Evolutionary conservation across 2,113 vertebrate species (phyloP).

Genomic region (Pachyramphus minor): DNA sequence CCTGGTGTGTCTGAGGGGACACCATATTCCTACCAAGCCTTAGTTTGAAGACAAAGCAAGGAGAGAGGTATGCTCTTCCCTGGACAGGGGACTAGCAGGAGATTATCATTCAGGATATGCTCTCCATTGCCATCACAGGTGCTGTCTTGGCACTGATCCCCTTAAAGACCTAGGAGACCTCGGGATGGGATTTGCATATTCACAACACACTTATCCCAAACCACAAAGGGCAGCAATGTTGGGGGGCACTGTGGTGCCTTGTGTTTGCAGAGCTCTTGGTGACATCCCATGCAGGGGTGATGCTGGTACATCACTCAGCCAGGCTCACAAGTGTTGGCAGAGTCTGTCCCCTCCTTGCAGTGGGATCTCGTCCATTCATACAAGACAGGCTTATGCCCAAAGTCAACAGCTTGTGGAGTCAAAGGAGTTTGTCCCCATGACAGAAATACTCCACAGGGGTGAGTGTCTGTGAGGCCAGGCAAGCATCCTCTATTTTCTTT

Average conservation of each 20-base stretch:
- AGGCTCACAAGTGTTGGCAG: not conserved
- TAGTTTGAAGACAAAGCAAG: not conserved
- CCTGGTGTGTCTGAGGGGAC: not conserved
- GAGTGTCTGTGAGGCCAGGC: not conserved
- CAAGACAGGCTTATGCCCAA: not conserved
- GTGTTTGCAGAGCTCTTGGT: not conserved
- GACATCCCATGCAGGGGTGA: fast-evolving
- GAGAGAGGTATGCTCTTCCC: not conserved
- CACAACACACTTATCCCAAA: fast-evolving
- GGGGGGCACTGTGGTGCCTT: not conserved
- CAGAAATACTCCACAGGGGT: not conserved
- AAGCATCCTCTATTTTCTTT: not conserved
- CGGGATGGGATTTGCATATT: not conserved
- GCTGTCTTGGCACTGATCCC: not conserved
- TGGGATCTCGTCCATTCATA: not conserved
- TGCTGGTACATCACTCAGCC: not conserved
- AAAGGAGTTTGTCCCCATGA: not conserved
- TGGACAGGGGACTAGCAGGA: not conserved
- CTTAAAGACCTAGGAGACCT: not conserved
- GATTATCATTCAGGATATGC: not conserved
- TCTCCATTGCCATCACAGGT: not conserved
- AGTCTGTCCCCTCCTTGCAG: not conserved
- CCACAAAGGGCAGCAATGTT: not conserved
- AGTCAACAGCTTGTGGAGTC: not conserved
- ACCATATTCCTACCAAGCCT: not conserved